Conservation (phyloP, 2,113 vertebrate genomes). For the Cnemophilus loriae region DNA sequence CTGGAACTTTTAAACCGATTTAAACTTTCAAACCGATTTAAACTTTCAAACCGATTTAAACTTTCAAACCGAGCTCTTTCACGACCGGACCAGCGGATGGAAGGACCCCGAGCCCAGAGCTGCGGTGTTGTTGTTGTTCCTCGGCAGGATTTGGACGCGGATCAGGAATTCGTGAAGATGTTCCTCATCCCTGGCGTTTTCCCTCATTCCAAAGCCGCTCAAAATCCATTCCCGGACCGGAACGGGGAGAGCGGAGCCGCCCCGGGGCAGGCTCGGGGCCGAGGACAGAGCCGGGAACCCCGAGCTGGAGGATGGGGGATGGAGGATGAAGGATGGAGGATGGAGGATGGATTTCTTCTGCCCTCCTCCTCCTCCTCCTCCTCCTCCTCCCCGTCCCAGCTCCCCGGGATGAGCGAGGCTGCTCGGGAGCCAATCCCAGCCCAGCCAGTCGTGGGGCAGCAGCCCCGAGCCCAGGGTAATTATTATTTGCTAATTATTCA, state of each 20-base stretch:
- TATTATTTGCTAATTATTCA: neutral
- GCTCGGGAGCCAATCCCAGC: no score
- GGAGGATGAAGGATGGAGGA: no score
- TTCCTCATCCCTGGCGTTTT: neutral
- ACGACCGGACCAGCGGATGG: no score
- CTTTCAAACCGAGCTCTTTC: neutral
- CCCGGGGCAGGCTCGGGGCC: no score
- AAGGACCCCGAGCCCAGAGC: neutral
- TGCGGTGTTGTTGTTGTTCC: neutral
- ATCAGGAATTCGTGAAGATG: constrained; percentile 35
- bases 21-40: neutral
- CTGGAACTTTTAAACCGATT: neutral
- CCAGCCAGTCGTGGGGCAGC: no score
- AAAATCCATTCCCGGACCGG: neutral
- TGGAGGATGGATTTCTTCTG: no score
- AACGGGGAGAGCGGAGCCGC: neutral
- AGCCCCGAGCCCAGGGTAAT: no score
- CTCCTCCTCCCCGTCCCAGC: no score
- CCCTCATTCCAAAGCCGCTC: neutral
- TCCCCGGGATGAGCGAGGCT: no score
- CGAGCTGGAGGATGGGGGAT: no score
- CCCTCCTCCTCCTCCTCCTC: no score
- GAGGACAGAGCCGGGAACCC: no score
- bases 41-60: neutral
- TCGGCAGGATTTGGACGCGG: neutral